These are phyloP conservation scores for Menura novaehollandiae DNA, from an alignment of 2,113 vertebrate species.

Conservation along the genomic window DNA sequence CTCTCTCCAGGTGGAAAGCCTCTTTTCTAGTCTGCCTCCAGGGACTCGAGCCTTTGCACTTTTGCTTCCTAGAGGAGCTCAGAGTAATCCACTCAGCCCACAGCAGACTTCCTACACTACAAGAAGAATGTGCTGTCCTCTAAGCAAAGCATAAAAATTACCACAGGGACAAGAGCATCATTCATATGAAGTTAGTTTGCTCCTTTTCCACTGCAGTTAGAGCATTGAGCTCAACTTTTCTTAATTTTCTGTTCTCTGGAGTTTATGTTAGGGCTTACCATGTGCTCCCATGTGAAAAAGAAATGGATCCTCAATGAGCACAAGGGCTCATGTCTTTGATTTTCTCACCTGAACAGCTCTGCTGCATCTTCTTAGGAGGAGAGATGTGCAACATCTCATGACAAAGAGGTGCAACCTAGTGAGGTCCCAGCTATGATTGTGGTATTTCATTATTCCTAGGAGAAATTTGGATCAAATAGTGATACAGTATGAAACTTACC, in stretches of 20 bases:
- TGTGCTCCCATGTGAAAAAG: not conserved
- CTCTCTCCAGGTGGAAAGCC: not conserved
- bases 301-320: not conserved
- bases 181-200: not conserved
- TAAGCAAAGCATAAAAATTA: not conserved
- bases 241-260: not conserved
- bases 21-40: not conserved
- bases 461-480: not conserved
- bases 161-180: not conserved
- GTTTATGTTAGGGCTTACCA: not conserved
- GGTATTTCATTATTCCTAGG: not conserved
- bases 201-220: not conserved
- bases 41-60: not conserved
- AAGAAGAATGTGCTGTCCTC: not conserved
- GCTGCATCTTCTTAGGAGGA: not conserved
- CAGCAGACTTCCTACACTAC: not conserved
- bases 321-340: not conserved
- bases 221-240: not conserved
- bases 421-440: not conserved
- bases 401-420: not conserved
- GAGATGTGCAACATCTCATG: not conserved
- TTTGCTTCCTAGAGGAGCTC: not conserved
- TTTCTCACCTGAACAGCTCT: not conserved
- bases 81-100: not conserved
- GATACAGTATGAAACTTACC: accelerated